Evolutionary conservation across 2,113 vertebrate species (phyloP), one percentile per base, ranked within the genome.

Genomic region (Pomatorhinus ruficollis): DNA sequence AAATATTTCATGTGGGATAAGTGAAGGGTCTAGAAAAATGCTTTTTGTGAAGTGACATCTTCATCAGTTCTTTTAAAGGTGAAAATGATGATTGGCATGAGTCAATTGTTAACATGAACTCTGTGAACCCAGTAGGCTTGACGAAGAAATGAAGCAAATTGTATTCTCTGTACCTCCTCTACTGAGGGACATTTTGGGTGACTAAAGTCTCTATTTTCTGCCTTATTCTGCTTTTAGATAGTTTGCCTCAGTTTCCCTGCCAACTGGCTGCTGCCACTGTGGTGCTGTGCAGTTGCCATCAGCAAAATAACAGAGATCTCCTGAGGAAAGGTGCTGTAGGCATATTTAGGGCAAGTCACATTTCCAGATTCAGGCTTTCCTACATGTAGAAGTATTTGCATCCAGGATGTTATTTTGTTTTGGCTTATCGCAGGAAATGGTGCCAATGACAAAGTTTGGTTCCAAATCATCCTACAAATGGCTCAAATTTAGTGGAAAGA

Each of bases 1-100:
- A 98, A 95, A 88, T 87, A 93, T 90, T 95, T 93, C 39, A 30
- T 40, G 63, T 39, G 69, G 94, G 83, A 94, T 95, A 97, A 96
- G 33, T 79, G 69, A 96, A 95, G 10, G 35, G 30, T 23, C 13
- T 40, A 50, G 22, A 18, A 47, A 74, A 88, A 30, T 21, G 11
- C 0, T 80, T 68, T 75, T 79, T 76, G 9, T 80, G 78, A 86
- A 66, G 22, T 28, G 20, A 25, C 15, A 59, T 23, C 54, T 76
- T 76, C 28, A 45, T 57, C 35, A 77, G 10, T 10, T 65, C 33
- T 94, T 91, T 74, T 33, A 86, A 83, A 90, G 19, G 23, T 25
- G 9, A 70, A 72, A 85, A 23, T 59, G 1, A 56, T 63, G 47
- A 63, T n/a, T 81, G 75, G 10, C 39, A 6, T 15, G 18, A 70